Evolutionary conservation across 1,140 invertebrate species (phyloP), one percentile per base, ranked within the genome.

Genomic region (Wiebesia pumilae): DNA sequence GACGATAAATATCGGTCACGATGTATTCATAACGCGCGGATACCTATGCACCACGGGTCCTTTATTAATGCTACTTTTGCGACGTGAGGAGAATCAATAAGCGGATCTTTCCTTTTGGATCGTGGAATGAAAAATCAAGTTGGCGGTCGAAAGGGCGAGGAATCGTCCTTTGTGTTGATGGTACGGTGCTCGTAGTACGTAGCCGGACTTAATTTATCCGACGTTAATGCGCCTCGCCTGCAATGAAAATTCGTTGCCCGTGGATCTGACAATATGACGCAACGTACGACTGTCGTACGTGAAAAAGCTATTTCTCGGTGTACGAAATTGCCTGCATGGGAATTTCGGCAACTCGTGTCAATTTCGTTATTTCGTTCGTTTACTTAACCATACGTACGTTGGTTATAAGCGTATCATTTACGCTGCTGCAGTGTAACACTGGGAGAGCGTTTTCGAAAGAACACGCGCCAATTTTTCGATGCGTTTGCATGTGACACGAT

Each of bases 1-100:
- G 65, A 87, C 84, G 90, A 92, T 91, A 90, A 92, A 92, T 91
- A 91, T 90, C 86, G 89, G 87, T 88, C 89, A 80, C 86, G 83
- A 83, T 80, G 73, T 88, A 86, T 88, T 90, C 88, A 88, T 88
- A 90, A 89, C 84, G 87, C 78, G 65, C 85, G 80, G 71, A 67
- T 78, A 73, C 80, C 62, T 69, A 78, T 65, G 35, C 47, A 14
- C 24, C 65, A 51, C 62, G 40, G 67, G 14, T 51, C 79, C 58
- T 40, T 82, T 77, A 84, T 84, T 81, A 84, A 43, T 33, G 77
- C 83, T 58, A 54, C n/a, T 67, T 43, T 30, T 19, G 40, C 33
- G 51, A 85, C 85, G 85, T 83, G 81, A 16, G 9, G 62, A 6
- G 85, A 83, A 87, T 87, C 86, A 85, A 89, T 87, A 81, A 86